These are phyloP conservation scores for Tretioscincus oriximinensis DNA, from an alignment of 2,113 vertebrate genomes.

Conservation along the genomic window DNA sequence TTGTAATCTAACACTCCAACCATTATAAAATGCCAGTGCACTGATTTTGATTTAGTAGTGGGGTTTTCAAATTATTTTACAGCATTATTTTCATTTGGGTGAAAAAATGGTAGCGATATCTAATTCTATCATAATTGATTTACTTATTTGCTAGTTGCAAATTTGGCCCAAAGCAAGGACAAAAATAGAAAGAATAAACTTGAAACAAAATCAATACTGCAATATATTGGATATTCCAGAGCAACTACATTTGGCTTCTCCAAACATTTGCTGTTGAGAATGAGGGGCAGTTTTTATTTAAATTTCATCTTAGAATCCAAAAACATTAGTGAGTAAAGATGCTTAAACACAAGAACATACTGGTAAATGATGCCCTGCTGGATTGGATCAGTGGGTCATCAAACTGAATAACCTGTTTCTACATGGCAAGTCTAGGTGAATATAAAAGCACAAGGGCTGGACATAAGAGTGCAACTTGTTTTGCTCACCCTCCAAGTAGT, in stretches of 20 bases:
- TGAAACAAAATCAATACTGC: neutral
- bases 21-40: too few species aligned
- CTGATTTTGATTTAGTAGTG: neutral
- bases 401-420: too few species aligned
- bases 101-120: neutral
- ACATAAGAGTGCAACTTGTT: too few species aligned
- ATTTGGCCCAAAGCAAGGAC: neutral
- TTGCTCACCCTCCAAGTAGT: too few species aligned
- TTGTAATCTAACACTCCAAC: too few species aligned
- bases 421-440: too few species aligned
- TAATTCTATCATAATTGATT: neutral
- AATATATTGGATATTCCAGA: neutral
- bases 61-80: neutral
- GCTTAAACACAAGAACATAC: too few species aligned
- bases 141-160: neutral
- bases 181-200: neutral
- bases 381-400: too few species aligned
- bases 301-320: too few species aligned
- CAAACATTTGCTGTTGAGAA: neutral
- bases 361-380: too few species aligned
- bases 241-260: neutral
- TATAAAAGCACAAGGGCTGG: too few species aligned
- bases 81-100: neutral
- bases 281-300: neutral
- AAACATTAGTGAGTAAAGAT: too few species aligned